Evolutionary conservation across 1,140 invertebrate genomes (phyloP).

Genomic region (Calliphora vicina): DNA sequence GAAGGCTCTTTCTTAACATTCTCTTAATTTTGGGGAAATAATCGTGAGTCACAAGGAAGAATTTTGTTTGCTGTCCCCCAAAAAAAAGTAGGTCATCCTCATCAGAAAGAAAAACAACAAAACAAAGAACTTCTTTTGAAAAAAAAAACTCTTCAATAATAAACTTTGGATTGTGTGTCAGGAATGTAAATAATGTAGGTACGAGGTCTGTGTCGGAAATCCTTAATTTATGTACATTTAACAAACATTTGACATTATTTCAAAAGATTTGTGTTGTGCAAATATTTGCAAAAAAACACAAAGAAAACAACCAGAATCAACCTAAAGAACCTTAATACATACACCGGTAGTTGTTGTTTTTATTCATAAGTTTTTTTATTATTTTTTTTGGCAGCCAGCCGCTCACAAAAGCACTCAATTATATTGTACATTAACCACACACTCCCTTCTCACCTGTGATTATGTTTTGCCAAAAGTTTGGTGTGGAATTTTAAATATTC

Average conservation of each 20-base stretch:
- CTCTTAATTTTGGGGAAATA: no score
- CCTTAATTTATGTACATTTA: conserved; percentile 23
- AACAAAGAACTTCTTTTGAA: neutral
- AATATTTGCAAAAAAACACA: neutral
- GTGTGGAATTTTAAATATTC: conserved; percentile 25
- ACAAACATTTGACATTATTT: conserved; percentile 29
- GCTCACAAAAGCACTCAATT: neutral
- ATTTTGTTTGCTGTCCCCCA: neutral
- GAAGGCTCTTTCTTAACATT: neutral
- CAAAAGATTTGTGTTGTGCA: neutral
- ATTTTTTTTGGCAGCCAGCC: neutral
- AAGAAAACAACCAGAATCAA: neutral
- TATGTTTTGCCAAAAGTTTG: conserved; percentile 1
- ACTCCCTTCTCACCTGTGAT: neutral
- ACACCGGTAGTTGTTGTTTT: neutral
- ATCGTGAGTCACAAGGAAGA: no score
- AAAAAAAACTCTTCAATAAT: neutral
- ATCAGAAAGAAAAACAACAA: neutral
- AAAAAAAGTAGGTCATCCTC: neutral
- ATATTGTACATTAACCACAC: no score
- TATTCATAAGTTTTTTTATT: neutral
- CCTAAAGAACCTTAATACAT: neutral
- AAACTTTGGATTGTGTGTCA: neutral
- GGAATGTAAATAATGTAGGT: neutral
- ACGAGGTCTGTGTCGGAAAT: neutral